phyloP scores from a whole-genome alignment of 2,113 vertebrate genomes.

The Acrocephalus arundinaceus region DNA sequence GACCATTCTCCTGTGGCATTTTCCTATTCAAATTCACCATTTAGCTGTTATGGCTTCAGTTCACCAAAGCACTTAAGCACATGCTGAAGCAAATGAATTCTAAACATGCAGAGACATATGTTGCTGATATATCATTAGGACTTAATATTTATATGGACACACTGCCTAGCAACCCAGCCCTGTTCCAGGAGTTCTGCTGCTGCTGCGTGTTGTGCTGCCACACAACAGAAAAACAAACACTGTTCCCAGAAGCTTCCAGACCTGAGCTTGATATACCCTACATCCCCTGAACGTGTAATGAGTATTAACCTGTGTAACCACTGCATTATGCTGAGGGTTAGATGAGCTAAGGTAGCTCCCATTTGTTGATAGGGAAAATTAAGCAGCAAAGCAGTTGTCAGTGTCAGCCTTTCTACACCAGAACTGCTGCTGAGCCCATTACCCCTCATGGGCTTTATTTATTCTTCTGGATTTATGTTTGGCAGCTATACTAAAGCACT shows the following conservation, averaged over 20 bases:
- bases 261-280: background rate
- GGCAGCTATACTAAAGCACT: background rate
- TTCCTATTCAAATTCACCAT: slow-evolving; percentile 4
- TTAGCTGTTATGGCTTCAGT: slow-evolving; percentile 17
- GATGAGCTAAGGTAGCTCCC: background rate
- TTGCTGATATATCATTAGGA: background rate
- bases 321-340: background rate
- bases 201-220: background rate
- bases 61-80: background rate
- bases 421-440: background rate
- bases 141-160: slow-evolving; percentile 2
- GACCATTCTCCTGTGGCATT: background rate
- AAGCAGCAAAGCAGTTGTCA: background rate
- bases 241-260: background rate
- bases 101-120: slow-evolving; percentile 7
- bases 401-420: background rate
- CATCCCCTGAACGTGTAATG: background rate
- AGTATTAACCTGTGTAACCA: background rate
- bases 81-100: background rate
- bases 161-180: slow-evolving; percentile 18
- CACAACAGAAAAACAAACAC: background rate
- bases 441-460: background rate
- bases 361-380: background rate
- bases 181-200: background rate
- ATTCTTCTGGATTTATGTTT: background rate